Conservation (phyloP, 2,888 invertebrate genomes). For the Selenia dentaria region DNA sequence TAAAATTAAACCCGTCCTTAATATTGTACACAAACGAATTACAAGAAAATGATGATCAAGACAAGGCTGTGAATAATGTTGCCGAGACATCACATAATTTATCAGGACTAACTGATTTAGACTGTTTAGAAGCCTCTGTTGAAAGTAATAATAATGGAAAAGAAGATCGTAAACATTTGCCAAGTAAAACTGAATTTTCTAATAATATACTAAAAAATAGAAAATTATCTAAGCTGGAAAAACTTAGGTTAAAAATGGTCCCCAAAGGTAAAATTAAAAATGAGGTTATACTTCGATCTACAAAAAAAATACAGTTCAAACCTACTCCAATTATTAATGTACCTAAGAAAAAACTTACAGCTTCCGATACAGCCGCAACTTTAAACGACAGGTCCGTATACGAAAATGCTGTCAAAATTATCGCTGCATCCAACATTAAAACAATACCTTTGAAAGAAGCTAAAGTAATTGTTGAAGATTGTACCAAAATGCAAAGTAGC, state of each 20-base stretch:
- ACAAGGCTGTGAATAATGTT: no score
- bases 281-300: slow-evolving; percentile 15
- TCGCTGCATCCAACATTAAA: slow-evolving; percentile 56
- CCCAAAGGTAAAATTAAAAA: slow-evolving; percentile 61
- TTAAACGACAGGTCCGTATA: slow-evolving; percentile 57
- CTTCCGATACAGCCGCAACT: slow-evolving; percentile 36
- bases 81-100: no score
- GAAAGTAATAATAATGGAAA: no score
- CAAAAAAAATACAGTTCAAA: slow-evolving; percentile 36
- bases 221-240: slow-evolving; percentile 58
- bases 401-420: slow-evolving; percentile 63
- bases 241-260: slow-evolving; percentile 51
- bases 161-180: no score
- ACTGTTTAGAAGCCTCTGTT: no score
- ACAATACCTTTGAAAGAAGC: slow-evolving; percentile 27
- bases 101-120: no score
- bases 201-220: slow-evolving; percentile 33
- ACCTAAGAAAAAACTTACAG: slow-evolving; percentile 26
- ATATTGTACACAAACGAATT: no score
- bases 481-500: not conserved
- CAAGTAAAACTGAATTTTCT: no score
- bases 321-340: slow-evolving; percentile 31
- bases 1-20: no score
- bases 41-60: no score
- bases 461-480: slow-evolving; percentile 12